Evolutionary conservation across 2,888 invertebrate genomes (phyloP).

Genomic region (Steromphala cineraria): DNA sequence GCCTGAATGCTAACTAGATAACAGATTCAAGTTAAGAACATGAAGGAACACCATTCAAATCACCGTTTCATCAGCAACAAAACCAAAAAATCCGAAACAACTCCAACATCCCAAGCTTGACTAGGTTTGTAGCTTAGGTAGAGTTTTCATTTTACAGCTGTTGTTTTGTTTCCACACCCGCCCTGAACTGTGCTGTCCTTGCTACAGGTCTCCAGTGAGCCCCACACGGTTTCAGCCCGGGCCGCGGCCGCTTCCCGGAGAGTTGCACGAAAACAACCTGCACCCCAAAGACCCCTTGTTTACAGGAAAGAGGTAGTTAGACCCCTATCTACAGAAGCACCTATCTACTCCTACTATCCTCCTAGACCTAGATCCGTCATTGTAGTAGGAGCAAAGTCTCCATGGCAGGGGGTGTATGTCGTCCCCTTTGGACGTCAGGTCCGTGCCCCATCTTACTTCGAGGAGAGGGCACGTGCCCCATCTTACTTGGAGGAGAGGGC

Average conservation of each 20-base stretch:
- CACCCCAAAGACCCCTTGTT: background rate
- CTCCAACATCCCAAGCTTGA: conserved; percentile 12
- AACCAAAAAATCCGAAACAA: background rate
- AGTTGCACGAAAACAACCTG: conserved; percentile 35
- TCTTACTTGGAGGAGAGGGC: background rate
- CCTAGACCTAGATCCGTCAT: background rate
- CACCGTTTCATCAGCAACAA: background rate
- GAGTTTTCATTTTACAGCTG: conserved; percentile 7
- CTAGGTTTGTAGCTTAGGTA: conserved; percentile 1
- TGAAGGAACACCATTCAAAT: conserved; percentile 27
- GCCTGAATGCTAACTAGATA: conserved; percentile 40
- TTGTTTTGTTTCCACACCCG: conserved; percentile 2
- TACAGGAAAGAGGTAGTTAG: background rate
- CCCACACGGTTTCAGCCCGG: conserved; percentile 55
- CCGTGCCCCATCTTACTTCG: background rate
- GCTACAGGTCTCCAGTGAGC: conserved; percentile 60
- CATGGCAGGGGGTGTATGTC: background rate
- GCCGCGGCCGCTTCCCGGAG: conserved; percentile 58
- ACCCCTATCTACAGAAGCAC: background rate
- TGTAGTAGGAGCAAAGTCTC: background rate
- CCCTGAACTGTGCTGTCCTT: conserved; percentile 12
- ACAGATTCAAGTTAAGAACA: conserved; percentile 15
- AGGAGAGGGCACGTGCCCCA: background rate
- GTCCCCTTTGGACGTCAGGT: background rate
- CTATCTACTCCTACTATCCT: background rate